Evolutionary conservation across 1,140 invertebrate species (phyloP), one percentile per base, ranked within the genome.

Genomic region (Eriosoma lanigerum): DNA sequence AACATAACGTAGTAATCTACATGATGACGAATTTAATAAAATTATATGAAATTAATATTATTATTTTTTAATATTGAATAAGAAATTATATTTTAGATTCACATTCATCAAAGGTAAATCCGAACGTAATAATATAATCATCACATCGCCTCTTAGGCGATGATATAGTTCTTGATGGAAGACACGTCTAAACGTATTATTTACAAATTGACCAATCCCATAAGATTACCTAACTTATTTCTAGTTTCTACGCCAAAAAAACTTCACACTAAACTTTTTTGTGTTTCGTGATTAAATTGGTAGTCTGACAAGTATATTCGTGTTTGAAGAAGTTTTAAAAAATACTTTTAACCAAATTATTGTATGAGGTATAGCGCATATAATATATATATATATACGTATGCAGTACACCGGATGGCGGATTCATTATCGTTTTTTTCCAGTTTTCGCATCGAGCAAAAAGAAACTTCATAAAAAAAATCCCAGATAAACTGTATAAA

Each of bases 281-380:
- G 52, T 26, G 52, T 68, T 48, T 48, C 6, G 13, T 13, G 24
- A 68, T 68, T 68, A 64, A 64, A 64, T 38, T 64, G 32, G 46
- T 68, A 46, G 64, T 44, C 26, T 46, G 38, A 68, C 64, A 46
- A 68, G 38, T 46, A 46, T 66, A 24, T 46, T 46, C 38, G 13
- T 44, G 15, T 46, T 46, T 21, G 38, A 46, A 5, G 15, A 68
- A 46, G 38, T 68, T 38, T 68, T 56, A 64, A 58, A 64, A 64
- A 64, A 32, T 64, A n/a, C 62, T 64, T 38, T 62, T 32, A 62
- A 38, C 60, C 29, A 3, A 19, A 62, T 62, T 32, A 62, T 26
- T 62, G 17, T 60, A 60, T 1, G 21, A n/a, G n/a, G n/a, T n/a
- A n/a, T n/a, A n/a, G n/a, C n/a, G n/a, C n/a, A n/a, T n/a, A 17